A percentile compares a stretch with the other conserved stretches of the same genome.
These are phyloP conservation scores for Strigops habroptila DNA, from an alignment of 2,113 vertebrate genomes.

Conservation along the genomic window DNA sequence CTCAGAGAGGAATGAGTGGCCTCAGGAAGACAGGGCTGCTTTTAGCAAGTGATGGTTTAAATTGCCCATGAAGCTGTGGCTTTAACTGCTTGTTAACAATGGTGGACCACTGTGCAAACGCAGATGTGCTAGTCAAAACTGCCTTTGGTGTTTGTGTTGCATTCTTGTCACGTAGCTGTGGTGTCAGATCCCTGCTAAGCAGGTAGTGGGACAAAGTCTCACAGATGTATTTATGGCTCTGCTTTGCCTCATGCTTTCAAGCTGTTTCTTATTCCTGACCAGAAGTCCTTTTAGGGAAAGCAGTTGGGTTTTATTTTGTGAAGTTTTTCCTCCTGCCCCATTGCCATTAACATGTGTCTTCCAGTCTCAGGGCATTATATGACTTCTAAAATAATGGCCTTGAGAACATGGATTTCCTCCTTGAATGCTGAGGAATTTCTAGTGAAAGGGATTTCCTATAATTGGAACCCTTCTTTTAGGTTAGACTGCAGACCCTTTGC, in stretches of 20 bases:
- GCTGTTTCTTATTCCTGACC: neutral
- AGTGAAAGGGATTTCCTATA: neutral
- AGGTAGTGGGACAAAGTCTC: neutral
- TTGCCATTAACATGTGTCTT: neutral
- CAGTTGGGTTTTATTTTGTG: neutral
- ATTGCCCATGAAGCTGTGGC: neutral
- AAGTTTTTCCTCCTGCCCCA: neutral
- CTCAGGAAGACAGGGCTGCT: accelerated
- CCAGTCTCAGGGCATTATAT: neutral
- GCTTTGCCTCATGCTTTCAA: neutral
- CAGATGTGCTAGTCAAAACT: neutral
- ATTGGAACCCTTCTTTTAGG: neutral
- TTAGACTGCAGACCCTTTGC: neutral
- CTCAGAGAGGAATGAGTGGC: neutral
- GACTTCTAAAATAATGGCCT: neutral
- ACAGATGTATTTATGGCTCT: neutral
- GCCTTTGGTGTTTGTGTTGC: neutral
- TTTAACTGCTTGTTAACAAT: neutral
- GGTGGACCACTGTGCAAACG: neutral
- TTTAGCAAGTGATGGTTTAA: neutral
- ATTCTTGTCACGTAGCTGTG: neutral
- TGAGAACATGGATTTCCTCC: neutral
- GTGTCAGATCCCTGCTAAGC: neutral
- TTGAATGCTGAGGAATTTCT: neutral
- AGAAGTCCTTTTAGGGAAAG: neutral